Percentiles rank a stretch among this genome's conserved stretches.
Evolutionary conservation across 2,113 vertebrate species (phyloP).

Genomic region (Hippolais icterina): DNA sequence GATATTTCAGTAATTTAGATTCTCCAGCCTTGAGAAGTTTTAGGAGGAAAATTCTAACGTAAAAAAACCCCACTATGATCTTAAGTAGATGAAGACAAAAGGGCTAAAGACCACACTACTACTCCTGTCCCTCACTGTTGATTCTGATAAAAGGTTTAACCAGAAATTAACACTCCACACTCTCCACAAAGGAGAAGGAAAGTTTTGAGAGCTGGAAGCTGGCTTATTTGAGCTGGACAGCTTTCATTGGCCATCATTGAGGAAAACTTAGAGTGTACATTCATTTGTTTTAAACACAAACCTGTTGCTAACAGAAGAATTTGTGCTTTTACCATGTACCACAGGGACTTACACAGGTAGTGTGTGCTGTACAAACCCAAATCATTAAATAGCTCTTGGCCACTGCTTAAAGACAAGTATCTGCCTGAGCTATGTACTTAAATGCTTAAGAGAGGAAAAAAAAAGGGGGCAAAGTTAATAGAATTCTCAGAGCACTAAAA

Average conservation of each 20-base stretch:
- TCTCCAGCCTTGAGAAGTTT: background rate
- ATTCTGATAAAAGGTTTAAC: background rate
- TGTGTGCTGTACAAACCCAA: slow-evolving; percentile 12
- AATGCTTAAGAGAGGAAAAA: background rate
- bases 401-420: slow-evolving; percentile 41
- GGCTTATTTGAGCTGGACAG: background rate
- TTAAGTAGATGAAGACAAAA: background rate
- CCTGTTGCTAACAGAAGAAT: background rate
- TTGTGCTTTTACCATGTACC: background rate
- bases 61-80: background rate
- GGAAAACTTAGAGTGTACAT: background rate
- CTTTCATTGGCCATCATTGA: background rate
- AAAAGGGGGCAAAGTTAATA: background rate
- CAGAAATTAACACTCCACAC: background rate
- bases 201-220: background rate
- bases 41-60: background rate
- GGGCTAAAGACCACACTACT: background rate
- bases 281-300: background rate
- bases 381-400: slow-evolving; percentile 39
- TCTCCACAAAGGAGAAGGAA: background rate
- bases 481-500: background rate
- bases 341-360: background rate
- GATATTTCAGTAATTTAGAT: background rate
- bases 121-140: background rate
- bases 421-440: background rate